Conservation (phyloP, 2,797 vertebrate species). For the Anas bernieri region DNA sequence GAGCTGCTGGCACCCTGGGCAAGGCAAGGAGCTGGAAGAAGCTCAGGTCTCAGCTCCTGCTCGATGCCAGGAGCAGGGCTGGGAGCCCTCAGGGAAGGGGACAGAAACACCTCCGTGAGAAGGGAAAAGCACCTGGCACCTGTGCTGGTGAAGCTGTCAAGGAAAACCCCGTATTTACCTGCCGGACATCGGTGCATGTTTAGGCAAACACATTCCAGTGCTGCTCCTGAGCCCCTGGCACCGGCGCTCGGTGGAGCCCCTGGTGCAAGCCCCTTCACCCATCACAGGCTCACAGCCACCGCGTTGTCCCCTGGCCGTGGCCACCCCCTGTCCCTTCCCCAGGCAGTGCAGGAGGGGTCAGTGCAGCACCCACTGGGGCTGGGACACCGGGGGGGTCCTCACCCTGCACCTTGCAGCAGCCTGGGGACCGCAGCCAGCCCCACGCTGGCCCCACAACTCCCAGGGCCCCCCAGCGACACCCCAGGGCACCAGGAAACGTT, state of each 20-base stretch:
- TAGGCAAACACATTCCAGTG: neutral
- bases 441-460: neutral
- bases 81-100: neutral
- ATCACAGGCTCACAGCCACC: neutral
- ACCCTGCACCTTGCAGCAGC: no score
- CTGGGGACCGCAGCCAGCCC: no score
- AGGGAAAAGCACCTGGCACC: neutral
- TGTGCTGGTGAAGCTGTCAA: neutral
- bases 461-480: neutral
- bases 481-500: neutral
- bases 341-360: no score
- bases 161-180: neutral
- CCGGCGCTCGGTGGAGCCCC: accelerated
- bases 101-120: neutral
- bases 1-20: neutral
- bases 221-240: neutral
- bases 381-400: no score
- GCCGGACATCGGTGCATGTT: neutral
- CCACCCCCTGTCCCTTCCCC: no score
- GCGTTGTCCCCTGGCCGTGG: neutral
- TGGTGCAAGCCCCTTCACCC: neutral
- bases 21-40: no score
- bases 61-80: no score
- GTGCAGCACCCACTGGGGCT: no score
- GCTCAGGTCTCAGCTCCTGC: neutral